Evolutionary conservation across 2,113 vertebrate genomes (phyloP).

Genomic region (Apodemus speciosus): DNA sequence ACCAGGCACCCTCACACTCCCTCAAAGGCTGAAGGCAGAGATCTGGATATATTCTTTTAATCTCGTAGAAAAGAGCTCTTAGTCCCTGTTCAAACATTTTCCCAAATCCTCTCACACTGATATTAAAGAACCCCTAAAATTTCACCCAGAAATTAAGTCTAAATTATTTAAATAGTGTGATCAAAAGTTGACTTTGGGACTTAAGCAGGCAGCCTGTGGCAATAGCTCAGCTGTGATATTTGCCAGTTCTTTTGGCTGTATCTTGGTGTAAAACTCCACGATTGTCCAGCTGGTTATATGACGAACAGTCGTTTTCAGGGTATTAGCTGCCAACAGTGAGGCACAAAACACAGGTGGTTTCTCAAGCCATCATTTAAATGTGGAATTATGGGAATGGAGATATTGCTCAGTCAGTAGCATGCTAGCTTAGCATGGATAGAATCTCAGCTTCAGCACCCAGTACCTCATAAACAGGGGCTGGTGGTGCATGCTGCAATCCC

Average conservation of each 20-base stretch:
- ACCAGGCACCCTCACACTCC: neutral
- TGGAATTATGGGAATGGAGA: neutral
- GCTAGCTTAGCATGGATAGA: no score
- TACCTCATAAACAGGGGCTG: neutral
- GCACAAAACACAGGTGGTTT: neutral
- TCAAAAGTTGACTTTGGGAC: conserved; percentile 59
- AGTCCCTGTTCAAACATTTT: conserved; percentile 67
- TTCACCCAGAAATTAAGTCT: conserved; percentile 63
- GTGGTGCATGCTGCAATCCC: neutral
- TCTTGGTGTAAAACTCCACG: conserved; percentile 59
- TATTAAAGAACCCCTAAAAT: conserved; percentile 54
- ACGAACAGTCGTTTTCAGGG: conserved; percentile 8
- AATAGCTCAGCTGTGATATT: conserved; percentile 30
- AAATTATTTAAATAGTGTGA: conserved; percentile 59
- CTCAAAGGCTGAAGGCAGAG: conserved; percentile 5
- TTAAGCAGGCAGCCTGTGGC: conserved; percentile 46
- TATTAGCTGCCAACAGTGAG: neutral
- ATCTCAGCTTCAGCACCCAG: no score
- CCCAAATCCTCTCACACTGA: conserved; percentile 60
- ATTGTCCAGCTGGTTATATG: conserved; percentile 30
- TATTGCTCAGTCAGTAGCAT: neutral
- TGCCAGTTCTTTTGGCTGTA: conserved; percentile 21
- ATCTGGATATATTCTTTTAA: conserved; percentile 44
- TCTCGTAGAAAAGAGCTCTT: conserved; percentile 54
- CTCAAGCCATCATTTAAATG: conserved; percentile 2